Percentiles rank a stretch among this genome's conserved stretches.
phyloP scores from a whole-genome alignment of 2,888 invertebrate species.

The Schizaphis graminum region DNA sequence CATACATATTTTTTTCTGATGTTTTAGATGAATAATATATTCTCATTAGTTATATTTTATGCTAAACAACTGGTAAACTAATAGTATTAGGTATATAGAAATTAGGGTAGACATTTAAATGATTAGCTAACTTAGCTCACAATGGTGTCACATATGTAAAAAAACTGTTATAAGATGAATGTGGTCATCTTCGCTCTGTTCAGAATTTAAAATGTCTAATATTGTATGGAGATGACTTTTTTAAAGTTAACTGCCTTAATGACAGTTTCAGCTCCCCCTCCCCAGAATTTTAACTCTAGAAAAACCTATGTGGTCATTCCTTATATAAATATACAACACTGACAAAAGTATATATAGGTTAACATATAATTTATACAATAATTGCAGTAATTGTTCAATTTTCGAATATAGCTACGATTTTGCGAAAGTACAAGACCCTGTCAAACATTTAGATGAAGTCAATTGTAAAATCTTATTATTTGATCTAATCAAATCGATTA shows the following conservation, averaged over 20 bases:
- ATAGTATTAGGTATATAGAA: not conserved
- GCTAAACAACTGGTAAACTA: not conserved
- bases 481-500: not conserved
- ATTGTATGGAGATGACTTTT: not conserved
- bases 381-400: not conserved
- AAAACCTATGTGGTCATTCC: too few species aligned
- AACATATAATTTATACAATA: not conserved
- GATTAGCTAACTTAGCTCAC: not conserved
- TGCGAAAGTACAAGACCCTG: not conserved
- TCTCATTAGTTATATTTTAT: not conserved
- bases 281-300: too few species aligned
- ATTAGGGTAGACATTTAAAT: not conserved
- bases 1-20: not conserved
- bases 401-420: not conserved
- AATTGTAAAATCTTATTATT: not conserved
- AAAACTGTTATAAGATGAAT: too few species aligned
- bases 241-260: not conserved
- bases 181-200: too few species aligned
- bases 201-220: too few species aligned
- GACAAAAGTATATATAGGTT: too few species aligned
- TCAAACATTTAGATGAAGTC: not conserved
- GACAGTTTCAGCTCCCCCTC: too few species aligned
- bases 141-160: not conserved
- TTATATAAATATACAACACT: not conserved
- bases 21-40: not conserved